phyloP scores from a whole-genome alignment of 2,888 invertebrate genomes.

The Drosophila histrio region DNA sequence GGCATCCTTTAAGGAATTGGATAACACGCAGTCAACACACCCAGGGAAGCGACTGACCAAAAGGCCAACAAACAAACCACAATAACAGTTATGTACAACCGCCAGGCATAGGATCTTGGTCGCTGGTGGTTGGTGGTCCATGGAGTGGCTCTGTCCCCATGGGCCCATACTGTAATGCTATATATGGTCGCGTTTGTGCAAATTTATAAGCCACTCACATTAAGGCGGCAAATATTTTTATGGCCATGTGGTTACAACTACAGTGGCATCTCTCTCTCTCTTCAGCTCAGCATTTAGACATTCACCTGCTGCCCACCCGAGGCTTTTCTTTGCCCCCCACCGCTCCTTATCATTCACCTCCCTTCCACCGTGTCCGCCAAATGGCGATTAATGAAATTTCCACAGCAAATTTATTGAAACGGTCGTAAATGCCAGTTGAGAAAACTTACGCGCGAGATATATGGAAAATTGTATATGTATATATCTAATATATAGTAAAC shows the following conservation, averaged over 20 bases:
- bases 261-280: conserved; percentile 53
- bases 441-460: conserved; percentile 50
- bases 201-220: conserved; percentile 78
- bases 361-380: background rate
- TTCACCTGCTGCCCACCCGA: conserved; percentile 23
- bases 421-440: conserved; percentile 50
- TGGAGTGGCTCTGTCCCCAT: conserved; percentile 27
- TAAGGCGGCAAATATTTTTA: conserved; percentile 78
- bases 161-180: conserved; percentile 46
- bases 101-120: conserved; percentile 24
- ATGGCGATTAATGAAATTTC: conserved; percentile 74
- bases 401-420: conserved; percentile 68
- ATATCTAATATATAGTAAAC: conserved; percentile 47
- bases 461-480: conserved; percentile 64
- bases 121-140: conserved; percentile 30
- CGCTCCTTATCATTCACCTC: background rate
- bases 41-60: conserved; percentile 13
- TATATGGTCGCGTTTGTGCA: conserved; percentile 75
- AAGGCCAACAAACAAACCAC: conserved; percentile 36
- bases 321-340: background rate
- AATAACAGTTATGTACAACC: conserved; percentile 70
- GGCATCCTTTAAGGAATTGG: background rate
- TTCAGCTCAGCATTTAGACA: conserved; percentile 22
- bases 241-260: conserved; percentile 52
- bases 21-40: conserved; percentile 19